A percentile compares a stretch with the other conserved stretches of the same genome.
Evolutionary conservation across 2,888 invertebrate species (phyloP).

Genomic region (Eumerus sabulonum): DNA sequence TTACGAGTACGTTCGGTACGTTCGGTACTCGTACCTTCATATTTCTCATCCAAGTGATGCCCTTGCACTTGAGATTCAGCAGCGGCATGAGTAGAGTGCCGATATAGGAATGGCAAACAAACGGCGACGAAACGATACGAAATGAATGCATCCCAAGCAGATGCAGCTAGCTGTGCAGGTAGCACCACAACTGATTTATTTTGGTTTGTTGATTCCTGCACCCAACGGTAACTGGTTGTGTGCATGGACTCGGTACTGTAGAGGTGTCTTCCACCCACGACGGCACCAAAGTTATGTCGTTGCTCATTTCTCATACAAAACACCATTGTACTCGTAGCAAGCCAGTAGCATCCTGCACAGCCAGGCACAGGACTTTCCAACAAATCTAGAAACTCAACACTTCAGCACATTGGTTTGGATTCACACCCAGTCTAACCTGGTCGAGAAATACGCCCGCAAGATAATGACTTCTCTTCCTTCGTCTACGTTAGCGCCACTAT

Average conservation of each 20-base stretch:
- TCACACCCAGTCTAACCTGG: too few species aligned
- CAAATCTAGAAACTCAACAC: too few species aligned
- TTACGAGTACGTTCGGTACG: too few species aligned
- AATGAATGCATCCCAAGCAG: conserved; percentile 29
- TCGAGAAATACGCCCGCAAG: neutral
- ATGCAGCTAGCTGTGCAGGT: conserved; percentile 10
- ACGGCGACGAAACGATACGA: conserved; percentile 3
- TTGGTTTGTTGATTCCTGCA: conserved; percentile 56
- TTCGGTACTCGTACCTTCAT: too few species aligned
- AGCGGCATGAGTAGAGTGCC: conserved; percentile 32
- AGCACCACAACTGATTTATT: conserved; percentile 42
- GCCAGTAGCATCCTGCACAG: conserved; percentile 6
- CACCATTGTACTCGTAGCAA: conserved; percentile 1
- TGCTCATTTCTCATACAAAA: conserved; percentile 49
- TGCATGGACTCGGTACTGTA: conserved; percentile 7
- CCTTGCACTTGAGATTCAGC: conserved; percentile 67
- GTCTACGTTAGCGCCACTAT: too few species aligned
- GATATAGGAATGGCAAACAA: conserved; percentile 1
- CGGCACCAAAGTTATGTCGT: conserved; percentile 24
- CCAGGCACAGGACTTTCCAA: conserved; percentile 1
- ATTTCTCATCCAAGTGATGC: conserved; percentile 32
- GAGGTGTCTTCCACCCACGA: conserved; percentile 21
- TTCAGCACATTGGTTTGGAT: too few species aligned
- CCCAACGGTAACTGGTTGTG: neutral
- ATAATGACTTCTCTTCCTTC: conserved; percentile 42